Evolutionary conservation across 2,888 invertebrate species (phyloP).

Genomic region (Acrobasis suavella): DNA sequence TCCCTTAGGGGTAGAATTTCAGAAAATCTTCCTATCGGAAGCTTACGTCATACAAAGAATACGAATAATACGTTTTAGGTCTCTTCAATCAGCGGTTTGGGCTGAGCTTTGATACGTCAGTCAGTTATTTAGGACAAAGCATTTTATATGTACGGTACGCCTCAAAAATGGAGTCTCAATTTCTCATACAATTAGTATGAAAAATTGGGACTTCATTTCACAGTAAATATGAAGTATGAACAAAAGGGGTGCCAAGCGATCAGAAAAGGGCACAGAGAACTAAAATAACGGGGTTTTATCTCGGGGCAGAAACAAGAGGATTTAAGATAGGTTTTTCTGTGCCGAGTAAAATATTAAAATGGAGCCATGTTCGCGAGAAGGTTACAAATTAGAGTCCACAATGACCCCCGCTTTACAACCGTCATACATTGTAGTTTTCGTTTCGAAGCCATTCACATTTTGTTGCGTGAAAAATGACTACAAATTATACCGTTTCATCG

Average conservation of each 20-base stretch:
- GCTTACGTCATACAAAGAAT: no score
- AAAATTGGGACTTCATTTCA: no score
- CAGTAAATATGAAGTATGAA: constrained; percentile 8
- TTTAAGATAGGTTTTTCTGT: constrained; percentile 64
- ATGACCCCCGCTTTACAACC: constrained; percentile 54
- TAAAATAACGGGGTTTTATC: constrained; percentile 46
- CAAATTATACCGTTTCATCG: constrained; percentile 5
- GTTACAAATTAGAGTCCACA: constrained; percentile 61
- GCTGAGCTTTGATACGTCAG: no score
- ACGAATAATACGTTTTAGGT: no score
- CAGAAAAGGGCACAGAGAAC: constrained; percentile 28
- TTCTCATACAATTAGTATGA: no score
- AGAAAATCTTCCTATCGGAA: no score
- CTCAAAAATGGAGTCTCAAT: no score
- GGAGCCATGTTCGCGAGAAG: constrained; percentile 47
- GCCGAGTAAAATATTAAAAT: constrained; percentile 68
- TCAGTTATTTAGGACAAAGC: no score
- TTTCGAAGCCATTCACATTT: constrained; percentile 16
- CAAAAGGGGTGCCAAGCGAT: not conserved
- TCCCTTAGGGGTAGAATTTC: no score
- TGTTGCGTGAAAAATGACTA: constrained; percentile 11
- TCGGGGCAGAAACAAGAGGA: constrained; percentile 51
- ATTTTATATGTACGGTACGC: no score
- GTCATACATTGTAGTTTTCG: constrained; percentile 26
- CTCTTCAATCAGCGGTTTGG: no score